phyloP scores from a whole-genome alignment of 2,113 vertebrate genomes.

The Meles meles region DNA sequence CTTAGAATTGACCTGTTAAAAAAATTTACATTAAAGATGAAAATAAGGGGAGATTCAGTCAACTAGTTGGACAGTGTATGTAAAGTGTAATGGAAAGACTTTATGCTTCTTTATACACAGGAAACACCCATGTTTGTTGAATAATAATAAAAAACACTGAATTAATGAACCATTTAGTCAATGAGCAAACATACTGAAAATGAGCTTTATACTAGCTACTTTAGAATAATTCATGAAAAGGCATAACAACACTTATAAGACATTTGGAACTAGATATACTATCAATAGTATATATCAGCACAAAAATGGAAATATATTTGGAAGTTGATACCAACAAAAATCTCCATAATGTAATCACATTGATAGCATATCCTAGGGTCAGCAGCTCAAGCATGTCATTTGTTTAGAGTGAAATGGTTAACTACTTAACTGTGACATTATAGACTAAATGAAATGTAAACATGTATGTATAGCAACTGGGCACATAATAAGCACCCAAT shows the following conservation, averaged over 20 bases:
- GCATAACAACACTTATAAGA: background rate
- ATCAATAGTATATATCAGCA: background rate
- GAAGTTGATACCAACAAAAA: background rate
- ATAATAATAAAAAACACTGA: background rate
- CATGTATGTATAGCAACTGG: background rate
- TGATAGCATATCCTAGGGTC: background rate
- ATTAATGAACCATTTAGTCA: background rate
- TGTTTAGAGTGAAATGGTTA: background rate
- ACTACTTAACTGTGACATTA: background rate
- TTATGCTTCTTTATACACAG: background rate
- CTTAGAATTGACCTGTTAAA: background rate
- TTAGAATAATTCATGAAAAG: conserved; percentile 10
- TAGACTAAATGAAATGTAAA: background rate
- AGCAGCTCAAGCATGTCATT: background rate
- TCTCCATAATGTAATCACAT: background rate
- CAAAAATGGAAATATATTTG: background rate
- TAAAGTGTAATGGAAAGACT: background rate
- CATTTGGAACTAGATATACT: conserved; percentile 12
- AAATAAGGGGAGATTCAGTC: background rate
- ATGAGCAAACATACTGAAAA: background rate
- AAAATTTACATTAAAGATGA: conserved; percentile 10
- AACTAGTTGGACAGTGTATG: background rate
- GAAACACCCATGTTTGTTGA: background rate
- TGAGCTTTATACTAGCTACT: background rate
- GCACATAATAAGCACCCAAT: background rate